Evolutionary conservation across 2,888 invertebrate species (phyloP).

Genomic region (Geotrupes spiniger): DNA sequence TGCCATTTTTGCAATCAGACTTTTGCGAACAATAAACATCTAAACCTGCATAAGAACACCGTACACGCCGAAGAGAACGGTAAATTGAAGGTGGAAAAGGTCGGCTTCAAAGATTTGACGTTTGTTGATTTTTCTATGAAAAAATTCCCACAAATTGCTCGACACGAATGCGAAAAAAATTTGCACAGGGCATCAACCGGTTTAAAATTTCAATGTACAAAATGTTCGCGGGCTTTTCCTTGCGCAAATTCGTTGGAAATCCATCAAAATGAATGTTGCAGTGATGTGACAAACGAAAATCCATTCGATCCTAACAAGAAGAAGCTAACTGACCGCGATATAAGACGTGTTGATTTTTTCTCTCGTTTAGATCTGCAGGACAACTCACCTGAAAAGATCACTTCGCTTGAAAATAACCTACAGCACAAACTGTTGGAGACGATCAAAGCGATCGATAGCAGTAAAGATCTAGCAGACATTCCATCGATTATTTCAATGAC

Average conservation of each 20-base stretch:
- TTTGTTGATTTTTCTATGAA: constrained; percentile 78
- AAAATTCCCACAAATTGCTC: constrained; percentile 77
- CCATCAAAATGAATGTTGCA: constrained; percentile 58
- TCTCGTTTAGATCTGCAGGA: constrained; percentile 76
- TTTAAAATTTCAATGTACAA: constrained; percentile 66
- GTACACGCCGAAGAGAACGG: constrained; percentile 52
- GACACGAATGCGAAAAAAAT: constrained; percentile 68
- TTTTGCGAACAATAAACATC: constrained; percentile 70
- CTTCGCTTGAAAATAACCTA: constrained; percentile 31
- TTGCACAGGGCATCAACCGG: constrained; percentile 57
- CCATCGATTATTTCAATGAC: constrained; percentile 80
- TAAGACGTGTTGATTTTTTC: constrained; percentile 75
- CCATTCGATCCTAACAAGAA: constrained; percentile 37
- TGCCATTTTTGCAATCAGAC: constrained; percentile 65
- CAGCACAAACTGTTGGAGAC: constrained; percentile 36
- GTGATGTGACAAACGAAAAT: constrained; percentile 37
- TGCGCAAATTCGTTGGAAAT: constrained; percentile 65
- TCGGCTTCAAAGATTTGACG: constrained; percentile 69
- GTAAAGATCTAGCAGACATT: constrained; percentile 81
- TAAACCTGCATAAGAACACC: constrained; percentile 68
- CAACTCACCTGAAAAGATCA: constrained; percentile 52
- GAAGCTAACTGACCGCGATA: constrained; percentile 56
- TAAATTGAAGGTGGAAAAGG: constrained; percentile 51
- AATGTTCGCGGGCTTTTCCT: constrained; percentile 70
- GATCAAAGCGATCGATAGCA: constrained; percentile 50